These are phyloP conservation scores for Acleris sparsana DNA, from an alignment of 2,888 invertebrate genomes.

Conservation along the genomic window DNA sequence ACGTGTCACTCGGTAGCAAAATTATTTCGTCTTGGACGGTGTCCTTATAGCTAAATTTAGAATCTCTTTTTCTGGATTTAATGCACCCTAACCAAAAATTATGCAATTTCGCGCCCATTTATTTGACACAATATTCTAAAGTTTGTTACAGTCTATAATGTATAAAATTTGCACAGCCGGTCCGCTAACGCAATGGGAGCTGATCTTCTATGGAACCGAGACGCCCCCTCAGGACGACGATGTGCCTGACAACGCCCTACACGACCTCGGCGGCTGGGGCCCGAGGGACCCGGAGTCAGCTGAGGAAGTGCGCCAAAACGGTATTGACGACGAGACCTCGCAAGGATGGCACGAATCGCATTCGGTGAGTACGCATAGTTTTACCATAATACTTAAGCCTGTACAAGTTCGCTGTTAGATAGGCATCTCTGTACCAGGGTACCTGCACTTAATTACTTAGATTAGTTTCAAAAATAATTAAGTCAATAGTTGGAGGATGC, in stretches of 20 bases:
- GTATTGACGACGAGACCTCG: constrained; percentile 82
- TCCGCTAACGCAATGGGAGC: constrained; percentile 89
- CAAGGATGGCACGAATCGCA: constrained; percentile 86
- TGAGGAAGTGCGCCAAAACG: constrained; percentile 84
- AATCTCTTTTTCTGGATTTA: no score
- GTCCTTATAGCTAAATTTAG: no score
- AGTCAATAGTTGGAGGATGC: no score
- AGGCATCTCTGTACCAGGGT: no score
- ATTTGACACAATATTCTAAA: no score
- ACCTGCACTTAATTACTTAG: no score
- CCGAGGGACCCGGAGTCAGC: constrained; percentile 55
- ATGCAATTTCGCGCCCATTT: no score
- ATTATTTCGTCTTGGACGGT: no score
- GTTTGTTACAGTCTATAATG: no score
- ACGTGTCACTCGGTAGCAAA: no score
- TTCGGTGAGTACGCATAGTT: constrained; percentile 73
- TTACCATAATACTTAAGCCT: neutral
- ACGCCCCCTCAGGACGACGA: constrained; percentile 84
- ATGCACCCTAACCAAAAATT: no score
- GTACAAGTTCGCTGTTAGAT: neutral
- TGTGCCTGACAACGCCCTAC: constrained; percentile 84
- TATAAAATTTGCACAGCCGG: constrained; percentile 63
- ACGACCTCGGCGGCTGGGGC: constrained; percentile 48
- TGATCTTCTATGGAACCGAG: constrained; percentile 92
- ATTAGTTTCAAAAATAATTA: no score